Base-by-base conservation (phyloP, 2,113 vertebrate species). In the Hippocampus abdominalis region DNA sequence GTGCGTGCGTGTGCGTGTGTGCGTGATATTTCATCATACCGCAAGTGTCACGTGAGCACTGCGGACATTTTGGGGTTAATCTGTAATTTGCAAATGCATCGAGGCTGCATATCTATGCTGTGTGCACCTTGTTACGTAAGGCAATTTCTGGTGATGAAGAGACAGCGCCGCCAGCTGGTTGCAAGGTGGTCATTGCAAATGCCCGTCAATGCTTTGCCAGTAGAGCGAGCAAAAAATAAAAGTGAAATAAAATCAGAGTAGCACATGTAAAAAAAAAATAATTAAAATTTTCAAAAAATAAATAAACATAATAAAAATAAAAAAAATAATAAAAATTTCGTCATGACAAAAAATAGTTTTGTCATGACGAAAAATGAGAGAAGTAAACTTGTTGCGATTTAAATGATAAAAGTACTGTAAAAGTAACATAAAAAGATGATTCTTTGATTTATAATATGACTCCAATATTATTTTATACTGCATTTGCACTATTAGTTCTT, bases 151-250 rank as follows among this genome's bases (percentile, higher is more conserved):
- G 21, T 8, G 6, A 27, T 40, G 57, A 71, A 72, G 71, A 15
- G 13, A 25, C 49, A 48, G 78, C 67, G 82, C 85, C 86, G 77
- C 60, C 78, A 0, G 23, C 63, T 86, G 89, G 85, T 23, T 13
- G 7, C 0, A 3, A 63, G 1, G 2, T 4, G 4, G 42, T 20
- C n/a, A 64, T 64, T 46, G 23, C 40, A 27, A 46, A 16, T 27
- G 42, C 51, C 3, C 9, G 1, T n/a, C 51, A 54, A 54, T 11
- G 51, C 51, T 54, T 54, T 54, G 51, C 23, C 51, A 54, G 21
- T n/a, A 0, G 48, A 20, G 8, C 18, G 8, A 21, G 42, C 4
- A 49, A 20, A 20, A 48, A 49, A 48, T 13, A 48, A 48, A 48
- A 20, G 7, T 9, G 3, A 53, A 53, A 9, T 15, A 46, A 46